Conservation (phyloP, 2,797 vertebrate species). For the Oreonectes daqikongensis region DNA sequence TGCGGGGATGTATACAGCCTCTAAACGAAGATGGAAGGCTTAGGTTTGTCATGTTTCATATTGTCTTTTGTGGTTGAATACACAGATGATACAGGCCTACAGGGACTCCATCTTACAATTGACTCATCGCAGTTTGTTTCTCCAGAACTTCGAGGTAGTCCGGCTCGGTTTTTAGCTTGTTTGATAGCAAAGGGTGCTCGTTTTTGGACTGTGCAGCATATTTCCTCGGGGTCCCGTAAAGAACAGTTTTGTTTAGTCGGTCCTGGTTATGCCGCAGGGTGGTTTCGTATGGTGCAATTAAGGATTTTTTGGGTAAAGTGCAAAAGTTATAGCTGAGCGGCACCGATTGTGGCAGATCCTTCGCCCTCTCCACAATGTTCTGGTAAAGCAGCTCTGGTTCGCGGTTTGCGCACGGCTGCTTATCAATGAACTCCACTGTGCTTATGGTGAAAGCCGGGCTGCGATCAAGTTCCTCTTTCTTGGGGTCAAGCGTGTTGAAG, state of each 20-base stretch:
- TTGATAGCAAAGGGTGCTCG: slow-evolving; percentile 89
- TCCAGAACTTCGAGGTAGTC: slow-evolving; percentile 99
- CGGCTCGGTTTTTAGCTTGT: slow-evolving; percentile 93
- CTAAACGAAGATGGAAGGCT: slow-evolving; percentile 64
- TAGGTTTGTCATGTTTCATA: slow-evolving; percentile 44
- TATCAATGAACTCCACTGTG: slow-evolving; percentile 89
- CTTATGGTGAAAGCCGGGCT: slow-evolving; percentile 91
- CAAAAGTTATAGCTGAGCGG: slow-evolving; percentile 94
- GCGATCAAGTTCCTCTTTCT: slow-evolving; percentile 82
- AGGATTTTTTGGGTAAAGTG: slow-evolving; percentile 97
- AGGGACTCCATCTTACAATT: slow-evolving; percentile 83
- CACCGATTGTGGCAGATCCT: slow-evolving; percentile 85
- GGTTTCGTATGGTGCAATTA: slow-evolving; percentile 86
- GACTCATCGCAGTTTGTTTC: slow-evolving; percentile 99
- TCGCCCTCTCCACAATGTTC: slow-evolving; percentile 89
- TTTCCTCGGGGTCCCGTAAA: slow-evolving; percentile 96
- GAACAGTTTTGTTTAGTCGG: slow-evolving; percentile 90
- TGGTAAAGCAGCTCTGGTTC: slow-evolving; percentile 92
- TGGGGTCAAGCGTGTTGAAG: slow-evolving; percentile 82
- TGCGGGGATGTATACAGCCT: slow-evolving; percentile 73
- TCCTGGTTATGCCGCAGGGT: slow-evolving; percentile 90
- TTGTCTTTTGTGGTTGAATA: slow-evolving; percentile 48
- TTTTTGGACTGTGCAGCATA: slow-evolving; percentile 87
- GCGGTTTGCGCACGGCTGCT: slow-evolving; percentile 71
- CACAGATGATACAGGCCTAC: slow-evolving; percentile 56